phyloP scores from a whole-genome alignment of 2,797 vertebrate species.

The Manis javanica region DNA sequence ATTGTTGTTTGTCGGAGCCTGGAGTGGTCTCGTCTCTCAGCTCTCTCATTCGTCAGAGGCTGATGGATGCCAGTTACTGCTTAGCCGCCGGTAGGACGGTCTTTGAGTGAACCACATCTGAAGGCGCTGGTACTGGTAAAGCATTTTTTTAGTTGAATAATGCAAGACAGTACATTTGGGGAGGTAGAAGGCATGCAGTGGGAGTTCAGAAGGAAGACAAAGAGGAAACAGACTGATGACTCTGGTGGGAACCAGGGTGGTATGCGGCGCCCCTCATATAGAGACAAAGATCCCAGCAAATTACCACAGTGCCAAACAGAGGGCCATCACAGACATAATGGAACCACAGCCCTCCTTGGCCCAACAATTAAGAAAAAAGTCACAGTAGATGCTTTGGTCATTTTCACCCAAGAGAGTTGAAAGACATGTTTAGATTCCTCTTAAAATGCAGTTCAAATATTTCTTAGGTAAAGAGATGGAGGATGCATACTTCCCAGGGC shows the following conservation, averaged over 20 bases:
- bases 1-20: slow-evolving; percentile 74
- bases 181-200: slow-evolving; percentile 69
- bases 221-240: slow-evolving; percentile 75
- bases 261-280: slow-evolving; percentile 70
- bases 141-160: slow-evolving; percentile 74
- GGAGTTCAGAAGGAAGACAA: slow-evolving; percentile 79
- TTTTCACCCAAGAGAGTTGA: slow-evolving; percentile 38
- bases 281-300: slow-evolving; percentile 74
- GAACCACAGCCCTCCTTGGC: slow-evolving; percentile 57
- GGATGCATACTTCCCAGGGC: neutral
- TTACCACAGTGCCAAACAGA: slow-evolving; percentile 72
- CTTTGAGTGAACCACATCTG: slow-evolving; percentile 79
- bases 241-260: slow-evolving; percentile 78
- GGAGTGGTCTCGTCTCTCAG: slow-evolving; percentile 50
- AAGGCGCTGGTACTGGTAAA: slow-evolving; percentile 66
- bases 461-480: slow-evolving; percentile 8
- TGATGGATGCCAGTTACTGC: slow-evolving; percentile 67
- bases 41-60: slow-evolving; percentile 60
- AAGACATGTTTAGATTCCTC: slow-evolving; percentile 1
- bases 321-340: slow-evolving; percentile 56
- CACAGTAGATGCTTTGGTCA: slow-evolving; percentile 40
- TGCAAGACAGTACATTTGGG: slow-evolving; percentile 75
- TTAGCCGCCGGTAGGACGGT: slow-evolving; percentile 71
- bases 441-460: neutral
- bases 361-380: slow-evolving; percentile 65